Evolutionary conservation across 2,888 invertebrate species (phyloP), one percentile per base, ranked within the genome.

Genomic region (Leucania comma): DNA sequence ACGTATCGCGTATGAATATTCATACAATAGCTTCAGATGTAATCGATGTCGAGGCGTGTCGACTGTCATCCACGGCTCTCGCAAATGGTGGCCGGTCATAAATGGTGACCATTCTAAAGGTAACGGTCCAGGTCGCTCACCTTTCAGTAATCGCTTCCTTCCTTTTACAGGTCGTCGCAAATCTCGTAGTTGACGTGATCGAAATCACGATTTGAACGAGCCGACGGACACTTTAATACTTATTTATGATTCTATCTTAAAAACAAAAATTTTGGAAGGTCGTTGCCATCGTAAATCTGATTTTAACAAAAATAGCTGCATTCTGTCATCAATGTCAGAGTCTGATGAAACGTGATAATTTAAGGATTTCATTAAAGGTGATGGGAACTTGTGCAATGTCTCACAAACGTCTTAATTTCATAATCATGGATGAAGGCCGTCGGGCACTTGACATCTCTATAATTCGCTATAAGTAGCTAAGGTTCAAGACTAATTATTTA

Each of bases 71-170:
- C 82, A 76, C 58, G 71, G 76, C 64, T 60, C 80, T 77, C 82
- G 81, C 81, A 79, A 85, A 87, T 85, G 88, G 87, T 83, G 78
- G 77, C 75, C 77, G 81, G 78, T 87, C 91, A 89, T 88, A 91
- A 92, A 90, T 89, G 90, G 89, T 89, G 80, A 86, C 87, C 89
- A 90, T 89, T 88, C 85, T 81, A 85, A 75, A 87, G 87, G 88
- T 95, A 95, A 95, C 95, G 95, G 95, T 94, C 70, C 92, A 81
- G 95, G 95, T 95, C 94, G 90, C 85, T 93, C 90, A 95, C 95
- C 96, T 93, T 92, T 89, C 91, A 91, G 90, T 94, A 95, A 95
- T 95, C 91, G 92, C 91, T 93, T 93, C 93, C 94, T 93, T 93
- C 96, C 95, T 94, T 93, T 93, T 92, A 91, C 89, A 91, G 92